Base-by-base conservation (phyloP, 2,888 invertebrate species). In the Ryuthela nishihirai region DNA sequence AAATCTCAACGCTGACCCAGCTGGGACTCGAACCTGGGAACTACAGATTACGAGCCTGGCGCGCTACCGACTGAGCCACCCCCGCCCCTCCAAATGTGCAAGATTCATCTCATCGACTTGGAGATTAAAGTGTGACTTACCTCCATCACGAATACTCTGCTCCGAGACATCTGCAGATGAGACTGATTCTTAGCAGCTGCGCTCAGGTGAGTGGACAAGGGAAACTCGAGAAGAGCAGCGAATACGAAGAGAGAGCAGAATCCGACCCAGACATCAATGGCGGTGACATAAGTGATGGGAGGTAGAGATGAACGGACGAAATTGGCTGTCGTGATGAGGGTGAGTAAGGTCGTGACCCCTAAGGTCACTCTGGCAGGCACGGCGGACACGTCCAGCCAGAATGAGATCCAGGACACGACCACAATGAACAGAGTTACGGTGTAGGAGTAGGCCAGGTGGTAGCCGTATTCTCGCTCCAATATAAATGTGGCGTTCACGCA, bases 251-350 rank as follows among this genome's bases (percentile, higher is more conserved):
- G 6, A 1, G 48, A 52, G 29, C 61, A 62, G 1, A 39, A 9
- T 10, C 61, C 61, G 2, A 55, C 52, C 61, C 61, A 62, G 3
- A 62, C 55, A 24, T 62, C 61, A 10, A 62, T 52, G 12, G 61
- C 61, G 4, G 61, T 62, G 23, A 62, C 52, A 20, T 62, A 62
- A 3, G 55, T 10, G 4, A 62, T 45, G 1, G 61, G 61, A 0
- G 61, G 61, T 2, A 62, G 36, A 4, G 36, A 32, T 5, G 47
- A 32, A 1, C 61, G 42, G 3, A 55, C 45, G 29, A 35, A 49
- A 20, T 52, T 48, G 12, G 55, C 61, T 0, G 55, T 55, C n/a
- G 61, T 62, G 7, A 54, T 34, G 29, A 62, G 39, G 4, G 61
- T 62, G 15, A 62, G 55, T 2, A 62, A 32, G 5, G 55, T 62